Evolutionary conservation across 2,888 invertebrate species (phyloP), one percentile per base, ranked within the genome.

Genomic region (Entomobrya proxima): DNA sequence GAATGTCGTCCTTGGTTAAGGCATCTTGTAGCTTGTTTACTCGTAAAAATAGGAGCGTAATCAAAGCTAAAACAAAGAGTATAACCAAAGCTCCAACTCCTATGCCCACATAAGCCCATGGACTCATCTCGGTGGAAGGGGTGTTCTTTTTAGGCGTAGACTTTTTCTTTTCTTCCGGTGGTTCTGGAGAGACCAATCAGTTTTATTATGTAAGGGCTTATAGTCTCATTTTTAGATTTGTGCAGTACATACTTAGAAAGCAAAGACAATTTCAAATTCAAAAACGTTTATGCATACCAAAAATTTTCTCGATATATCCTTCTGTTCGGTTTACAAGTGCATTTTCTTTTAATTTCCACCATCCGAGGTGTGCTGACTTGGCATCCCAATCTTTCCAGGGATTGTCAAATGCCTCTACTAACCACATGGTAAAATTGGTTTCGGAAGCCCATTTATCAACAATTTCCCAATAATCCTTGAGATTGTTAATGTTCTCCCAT

Each of bases 341-440:
- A 37, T 88, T 88, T 9, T 79, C 24, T 13, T n/a, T 50, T n/a
- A 86, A 24, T 32, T 58, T 83, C 88, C 88, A 88, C 86, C 86
- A 88, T 6, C 88, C 88, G 24, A 44, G 86, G 55, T 87, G 74
- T 0, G 50, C 84, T 4, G 79, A 69, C 7, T 64, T 47, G 69
- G 78, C 3, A 37, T n/a, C 7, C 47, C 80, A 72, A 35, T 35
- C 52, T 76, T 86, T 86, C 87, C 87, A 86, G 0, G 87, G 86
- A 72, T 80, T 77, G 44, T 88, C 88, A 40, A 88, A 83, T 7
- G 87, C 88, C 44, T 86, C 88, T 3, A 86, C 50, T n/a, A 88
- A 15, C 69, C 78, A 83, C 35, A 88, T 64, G 0, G 32, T 64
- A n/a, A 88, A 61, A 3, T 81, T 67, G 24, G 83, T 76, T 0